Evolutionary conservation across 2,797 vertebrate species (phyloP).

Genomic region (Melanotaenia maccullochi): DNA sequence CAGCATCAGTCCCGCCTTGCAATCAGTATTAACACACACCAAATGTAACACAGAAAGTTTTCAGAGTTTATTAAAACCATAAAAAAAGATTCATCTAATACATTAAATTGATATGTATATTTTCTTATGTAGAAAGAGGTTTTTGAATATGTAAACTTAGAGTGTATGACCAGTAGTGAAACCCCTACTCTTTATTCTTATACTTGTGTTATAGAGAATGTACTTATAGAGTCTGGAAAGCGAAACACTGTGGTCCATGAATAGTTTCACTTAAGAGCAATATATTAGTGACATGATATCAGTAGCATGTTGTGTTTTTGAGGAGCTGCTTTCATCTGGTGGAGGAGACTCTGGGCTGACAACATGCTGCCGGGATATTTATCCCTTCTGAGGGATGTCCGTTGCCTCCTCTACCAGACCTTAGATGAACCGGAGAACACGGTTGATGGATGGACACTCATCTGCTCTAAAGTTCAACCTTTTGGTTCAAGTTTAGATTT

Average conservation of each 20-base stretch:
- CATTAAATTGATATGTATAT: slow-evolving; percentile 79
- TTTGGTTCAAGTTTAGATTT: slow-evolving; percentile 68
- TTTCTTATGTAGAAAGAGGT: slow-evolving; percentile 78
- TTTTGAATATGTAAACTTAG: slow-evolving; percentile 71
- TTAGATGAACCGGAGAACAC: too few species aligned
- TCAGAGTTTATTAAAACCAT: slow-evolving; percentile 73
- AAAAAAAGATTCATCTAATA: slow-evolving; percentile 55
- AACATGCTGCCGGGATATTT: too few species aligned
- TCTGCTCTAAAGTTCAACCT: slow-evolving; percentile 58
- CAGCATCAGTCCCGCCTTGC: slow-evolving; percentile 76
- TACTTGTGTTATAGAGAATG: slow-evolving; percentile 80
- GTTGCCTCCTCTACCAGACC: too few species aligned
- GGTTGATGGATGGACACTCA: slow-evolving; percentile 3
- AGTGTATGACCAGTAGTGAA: slow-evolving; percentile 69
- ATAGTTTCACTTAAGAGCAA: slow-evolving; percentile 78
- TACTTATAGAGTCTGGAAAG: slow-evolving; percentile 71
- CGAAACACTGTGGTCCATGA: slow-evolving; percentile 82
- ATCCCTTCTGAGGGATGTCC: too few species aligned
- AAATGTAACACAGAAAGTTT: slow-evolving; percentile 80
- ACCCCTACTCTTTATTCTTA: slow-evolving; percentile 73
- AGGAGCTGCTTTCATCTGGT: slow-evolving; percentile 44
- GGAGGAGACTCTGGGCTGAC: too few species aligned
- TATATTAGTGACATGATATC: slow-evolving; percentile 68
- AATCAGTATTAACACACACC: slow-evolving; percentile 79
- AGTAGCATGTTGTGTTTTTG: slow-evolving; percentile 46